Evolutionary conservation across 1,140 invertebrate species (phyloP).

Genomic region (Zaprionus taronus): DNA sequence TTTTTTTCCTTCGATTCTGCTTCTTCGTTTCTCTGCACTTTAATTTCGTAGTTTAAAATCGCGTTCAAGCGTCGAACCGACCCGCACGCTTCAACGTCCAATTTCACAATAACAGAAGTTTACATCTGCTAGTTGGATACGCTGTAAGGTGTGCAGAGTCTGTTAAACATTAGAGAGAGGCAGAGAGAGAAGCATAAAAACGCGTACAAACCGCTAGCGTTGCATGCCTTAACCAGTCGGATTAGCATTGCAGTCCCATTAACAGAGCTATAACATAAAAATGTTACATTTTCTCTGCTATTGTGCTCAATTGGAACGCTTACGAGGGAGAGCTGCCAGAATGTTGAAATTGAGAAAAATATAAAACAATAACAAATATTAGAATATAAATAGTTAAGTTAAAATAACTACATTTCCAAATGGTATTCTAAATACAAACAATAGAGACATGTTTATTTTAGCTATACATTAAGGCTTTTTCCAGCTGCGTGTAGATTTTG

Average conservation of each 20-base stretch:
- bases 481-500: neutral
- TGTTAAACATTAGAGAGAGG: slow-evolving; percentile 14
- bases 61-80: slow-evolving; percentile 18
- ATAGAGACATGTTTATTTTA: neutral
- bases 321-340: neutral
- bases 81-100: slow-evolving; percentile 33
- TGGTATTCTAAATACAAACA: neutral
- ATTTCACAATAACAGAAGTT: slow-evolving; percentile 41
- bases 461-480: neutral
- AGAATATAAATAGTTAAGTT: neutral
- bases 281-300: neutral
- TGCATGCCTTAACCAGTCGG: neutral
- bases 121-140: slow-evolving; percentile 19
- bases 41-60: slow-evolving; percentile 23
- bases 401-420: neutral
- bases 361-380: neutral
- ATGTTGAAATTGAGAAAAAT: neutral
- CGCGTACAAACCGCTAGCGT: slow-evolving; percentile 24
- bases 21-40: slow-evolving; percentile 36
- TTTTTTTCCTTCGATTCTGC: slow-evolving; percentile 37
- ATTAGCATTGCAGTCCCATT: neutral
- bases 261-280: neutral
- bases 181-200: slow-evolving; percentile 9
- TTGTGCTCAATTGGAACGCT: neutral
- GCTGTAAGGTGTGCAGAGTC: slow-evolving; percentile 19